Evolutionary conservation across 2,797 vertebrate genomes (phyloP).

Genomic region (Enteromius treurensis): DNA sequence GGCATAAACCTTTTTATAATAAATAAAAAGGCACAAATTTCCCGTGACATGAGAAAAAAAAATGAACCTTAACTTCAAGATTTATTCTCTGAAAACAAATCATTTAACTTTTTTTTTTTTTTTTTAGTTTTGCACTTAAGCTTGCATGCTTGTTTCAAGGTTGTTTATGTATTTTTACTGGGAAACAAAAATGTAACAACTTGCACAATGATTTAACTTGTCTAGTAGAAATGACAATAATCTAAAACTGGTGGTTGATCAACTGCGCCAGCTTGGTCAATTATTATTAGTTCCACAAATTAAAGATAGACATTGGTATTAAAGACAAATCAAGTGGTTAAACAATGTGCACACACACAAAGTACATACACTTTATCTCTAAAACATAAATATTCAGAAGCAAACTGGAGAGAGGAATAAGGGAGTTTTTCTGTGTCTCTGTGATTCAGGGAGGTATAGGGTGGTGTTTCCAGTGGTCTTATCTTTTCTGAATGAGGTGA

Average conservation of each 20-base stretch:
- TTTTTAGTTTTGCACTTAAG: background rate
- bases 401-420: background rate
- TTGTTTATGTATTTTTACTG: background rate
- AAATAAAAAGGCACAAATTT: too few relatives aligned
- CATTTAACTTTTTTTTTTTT: background rate
- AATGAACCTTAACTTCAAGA: background rate
- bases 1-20: too few relatives aligned
- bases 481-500: constrained; percentile 19
- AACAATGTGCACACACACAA: background rate
- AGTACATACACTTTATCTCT: background rate
- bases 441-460: background rate
- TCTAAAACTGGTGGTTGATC: background rate
- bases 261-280: background rate
- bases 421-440: background rate
- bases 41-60: background rate
- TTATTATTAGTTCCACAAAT: background rate
- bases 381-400: background rate
- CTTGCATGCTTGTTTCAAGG: background rate
- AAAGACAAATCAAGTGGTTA: background rate
- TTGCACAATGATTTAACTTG: background rate
- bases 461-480: background rate
- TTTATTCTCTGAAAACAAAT: background rate
- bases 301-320: background rate
- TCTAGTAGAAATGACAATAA: background rate
- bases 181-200: background rate